Conservation (phyloP, 1,140 invertebrate genomes). For the Drosophila virilis region DNA sequence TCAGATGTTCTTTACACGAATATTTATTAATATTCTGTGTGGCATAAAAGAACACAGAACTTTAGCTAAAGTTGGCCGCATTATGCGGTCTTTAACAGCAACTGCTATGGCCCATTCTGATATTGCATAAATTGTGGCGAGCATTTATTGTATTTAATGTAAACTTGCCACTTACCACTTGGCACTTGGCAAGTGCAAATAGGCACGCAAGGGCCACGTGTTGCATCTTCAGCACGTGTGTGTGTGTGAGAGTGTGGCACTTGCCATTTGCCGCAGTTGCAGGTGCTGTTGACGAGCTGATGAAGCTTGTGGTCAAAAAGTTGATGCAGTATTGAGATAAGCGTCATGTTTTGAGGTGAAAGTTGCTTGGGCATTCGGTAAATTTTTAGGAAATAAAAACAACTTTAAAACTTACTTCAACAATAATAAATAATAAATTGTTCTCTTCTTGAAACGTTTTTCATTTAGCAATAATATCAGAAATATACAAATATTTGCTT, state of each 20-base stretch:
- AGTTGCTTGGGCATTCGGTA: constrained; percentile 18
- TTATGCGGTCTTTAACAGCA: constrained; percentile 18
- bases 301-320: constrained; percentile 70
- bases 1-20: neutral
- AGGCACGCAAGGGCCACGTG: constrained; percentile 74
- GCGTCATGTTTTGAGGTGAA: constrained; percentile 4
- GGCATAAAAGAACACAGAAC: neutral
- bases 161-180: constrained; percentile 73
- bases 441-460: too few species aligned
- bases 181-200: constrained; percentile 73
- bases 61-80: constrained; percentile 3
- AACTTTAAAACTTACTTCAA: neutral
- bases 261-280: constrained; percentile 16
- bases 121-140: constrained; percentile 75
- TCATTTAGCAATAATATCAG: too few species aligned
- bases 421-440: neutral
- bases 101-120: constrained; percentile 37
- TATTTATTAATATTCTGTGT: neutral
- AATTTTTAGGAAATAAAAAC: too few species aligned
- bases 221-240: constrained; percentile 44
- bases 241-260: constrained; percentile 17
- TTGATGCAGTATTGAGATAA: constrained; percentile 65
- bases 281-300: constrained; percentile 60
- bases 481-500: neutral
- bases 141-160: constrained; percentile 79